Percentiles rank a stretch among this genome's conserved stretches.
Evolutionary conservation across 2,888 invertebrate genomes (phyloP).

Genomic region (Drosophila quasianomalipes): DNA sequence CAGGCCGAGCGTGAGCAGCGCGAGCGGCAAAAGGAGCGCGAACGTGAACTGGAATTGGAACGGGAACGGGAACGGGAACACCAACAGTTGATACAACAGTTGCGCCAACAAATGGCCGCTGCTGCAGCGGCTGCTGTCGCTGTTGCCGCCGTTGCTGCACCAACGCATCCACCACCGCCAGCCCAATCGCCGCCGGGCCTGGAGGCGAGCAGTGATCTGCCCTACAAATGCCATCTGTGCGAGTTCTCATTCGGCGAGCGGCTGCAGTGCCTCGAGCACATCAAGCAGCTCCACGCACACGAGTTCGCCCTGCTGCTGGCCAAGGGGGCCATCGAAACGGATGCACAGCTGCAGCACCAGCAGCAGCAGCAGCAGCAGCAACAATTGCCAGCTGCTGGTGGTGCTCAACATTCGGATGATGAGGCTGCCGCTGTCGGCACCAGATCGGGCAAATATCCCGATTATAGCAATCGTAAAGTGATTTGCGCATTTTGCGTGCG

Average conservation of each 20-base stretch:
- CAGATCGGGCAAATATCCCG: constrained; percentile 91
- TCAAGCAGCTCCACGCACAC: constrained; percentile 90
- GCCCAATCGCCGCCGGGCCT: neutral
- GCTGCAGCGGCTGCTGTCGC: constrained; percentile 25
- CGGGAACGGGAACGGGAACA: constrained; percentile 77
- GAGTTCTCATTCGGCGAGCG: constrained; percentile 94
- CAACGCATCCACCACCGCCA: neutral
- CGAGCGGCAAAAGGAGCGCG: constrained; percentile 48
- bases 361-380: constrained; percentile 4
- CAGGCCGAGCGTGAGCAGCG: constrained; percentile 55
- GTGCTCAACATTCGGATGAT: constrained; percentile 52
- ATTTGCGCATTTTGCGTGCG: constrained; percentile 97
- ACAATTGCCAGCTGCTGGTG: neutral
- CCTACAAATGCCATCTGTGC: constrained; percentile 97
- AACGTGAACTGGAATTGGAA: constrained; percentile 51
- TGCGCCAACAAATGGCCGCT: constrained; percentile 79
- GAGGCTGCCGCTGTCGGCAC: constrained; percentile 86
- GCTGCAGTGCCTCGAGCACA: constrained; percentile 92
- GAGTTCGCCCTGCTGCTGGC: constrained; percentile 94
- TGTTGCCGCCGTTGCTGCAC: constrained; percentile 1
- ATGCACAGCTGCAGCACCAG: constrained; percentile 20
- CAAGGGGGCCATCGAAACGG: constrained; percentile 90
- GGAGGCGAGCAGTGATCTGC: constrained; percentile 87
- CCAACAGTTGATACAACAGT: constrained; percentile 84
- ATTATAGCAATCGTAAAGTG: constrained; percentile 94